Evolutionary conservation across 2,113 vertebrate genomes (phyloP).

Genomic region (Dendrocopos noguchii): DNA sequence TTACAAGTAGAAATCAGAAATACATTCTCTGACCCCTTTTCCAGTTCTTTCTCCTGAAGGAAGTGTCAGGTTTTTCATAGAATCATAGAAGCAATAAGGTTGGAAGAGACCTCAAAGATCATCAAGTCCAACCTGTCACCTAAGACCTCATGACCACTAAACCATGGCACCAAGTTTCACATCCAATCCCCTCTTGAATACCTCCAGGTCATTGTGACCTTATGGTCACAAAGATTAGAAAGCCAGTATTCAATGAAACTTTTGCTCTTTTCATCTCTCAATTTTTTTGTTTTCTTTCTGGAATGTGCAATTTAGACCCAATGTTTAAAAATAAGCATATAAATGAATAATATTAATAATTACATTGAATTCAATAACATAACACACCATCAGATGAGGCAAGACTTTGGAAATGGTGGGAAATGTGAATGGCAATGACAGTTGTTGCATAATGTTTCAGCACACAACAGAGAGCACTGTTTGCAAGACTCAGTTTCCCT

Average conservation of each 20-base stretch:
- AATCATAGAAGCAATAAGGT: too few relatives aligned
- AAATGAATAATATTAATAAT: background rate
- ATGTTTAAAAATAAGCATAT: background rate
- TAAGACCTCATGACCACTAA: too few relatives aligned
- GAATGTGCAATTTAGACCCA: background rate
- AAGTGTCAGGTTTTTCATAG: background rate
- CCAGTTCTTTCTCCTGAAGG: background rate
- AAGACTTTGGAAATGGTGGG: background rate
- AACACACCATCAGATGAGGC: background rate
- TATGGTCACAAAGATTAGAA: background rate
- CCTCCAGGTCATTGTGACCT: background rate
- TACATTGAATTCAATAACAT: background rate
- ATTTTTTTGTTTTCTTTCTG: background rate
- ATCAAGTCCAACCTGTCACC: too few relatives aligned
- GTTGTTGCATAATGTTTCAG: background rate
- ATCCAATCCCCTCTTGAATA: too few relatives aligned
- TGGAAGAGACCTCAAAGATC: too few relatives aligned
- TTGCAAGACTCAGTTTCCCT: background rate
- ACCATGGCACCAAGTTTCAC: too few relatives aligned
- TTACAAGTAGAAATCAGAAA: background rate
- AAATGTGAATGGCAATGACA: accelerated
- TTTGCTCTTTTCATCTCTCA: background rate
- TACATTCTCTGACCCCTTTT: background rate
- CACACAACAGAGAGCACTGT: background rate
- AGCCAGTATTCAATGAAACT: background rate